phyloP scores from a whole-genome alignment of 1,140 invertebrate genomes.

The Neotoxoptera formosana region DNA sequence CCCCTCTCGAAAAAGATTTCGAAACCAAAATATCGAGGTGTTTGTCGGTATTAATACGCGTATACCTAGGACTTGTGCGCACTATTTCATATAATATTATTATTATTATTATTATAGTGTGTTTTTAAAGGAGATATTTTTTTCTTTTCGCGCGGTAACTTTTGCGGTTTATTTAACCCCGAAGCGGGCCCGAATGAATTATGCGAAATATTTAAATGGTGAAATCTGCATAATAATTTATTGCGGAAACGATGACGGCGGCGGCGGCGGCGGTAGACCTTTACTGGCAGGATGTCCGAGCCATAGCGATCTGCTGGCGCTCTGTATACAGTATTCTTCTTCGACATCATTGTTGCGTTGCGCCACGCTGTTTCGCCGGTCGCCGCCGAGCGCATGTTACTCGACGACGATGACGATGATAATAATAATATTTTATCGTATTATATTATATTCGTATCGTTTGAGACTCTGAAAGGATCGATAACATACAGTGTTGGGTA shows the following conservation, averaged over 20 bases:
- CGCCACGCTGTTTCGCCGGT: not conserved
- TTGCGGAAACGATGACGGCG: not conserved
- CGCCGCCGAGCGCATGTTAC: not conserved
- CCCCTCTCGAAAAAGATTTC: too few relatives aligned
- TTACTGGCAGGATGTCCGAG: too few relatives aligned
- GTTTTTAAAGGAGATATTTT: not conserved
- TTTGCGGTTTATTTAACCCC: not conserved
- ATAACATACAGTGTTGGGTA: too few relatives aligned
- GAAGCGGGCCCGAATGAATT: not conserved
- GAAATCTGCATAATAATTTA: not conserved
- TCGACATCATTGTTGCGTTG: not conserved
- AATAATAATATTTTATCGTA: not conserved
- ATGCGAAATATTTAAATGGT: not conserved
- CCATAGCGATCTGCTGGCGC: too few relatives aligned
- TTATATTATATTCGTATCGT: not conserved
- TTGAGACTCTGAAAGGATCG: not conserved
- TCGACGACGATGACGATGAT: not conserved
- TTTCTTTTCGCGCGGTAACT: not conserved
- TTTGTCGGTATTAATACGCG: not conserved
- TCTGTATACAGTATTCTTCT: too few relatives aligned
- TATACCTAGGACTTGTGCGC: not conserved
- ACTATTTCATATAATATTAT: too few relatives aligned
- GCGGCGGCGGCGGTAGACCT: not conserved
- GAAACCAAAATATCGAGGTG: not conserved
- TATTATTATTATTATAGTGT: not conserved